Conservation (phyloP, 92 coral and sea anemone genomes). For the Nematostella vectensis region DNA sequence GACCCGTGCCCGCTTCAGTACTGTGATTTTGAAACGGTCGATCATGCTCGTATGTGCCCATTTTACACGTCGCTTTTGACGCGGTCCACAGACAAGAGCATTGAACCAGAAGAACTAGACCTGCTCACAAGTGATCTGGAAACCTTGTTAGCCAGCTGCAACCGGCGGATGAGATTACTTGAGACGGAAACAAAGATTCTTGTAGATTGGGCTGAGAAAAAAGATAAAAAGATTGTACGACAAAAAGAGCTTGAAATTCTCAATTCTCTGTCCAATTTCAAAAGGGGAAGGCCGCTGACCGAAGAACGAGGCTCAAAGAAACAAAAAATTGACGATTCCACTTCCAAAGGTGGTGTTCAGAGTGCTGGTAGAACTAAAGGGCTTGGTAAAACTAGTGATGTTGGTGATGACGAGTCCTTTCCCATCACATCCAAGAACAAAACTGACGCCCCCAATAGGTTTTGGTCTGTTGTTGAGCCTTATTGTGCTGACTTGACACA, state of each 20-base stretch:
- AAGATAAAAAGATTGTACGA: conserved; percentile 93
- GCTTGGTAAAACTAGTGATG: conserved; percentile 41
- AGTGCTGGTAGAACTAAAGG: conserved; percentile 38
- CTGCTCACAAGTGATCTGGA: conserved; percentile 93
- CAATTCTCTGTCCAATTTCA: conserved; percentile 63
- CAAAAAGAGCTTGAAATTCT: conserved; percentile 92
- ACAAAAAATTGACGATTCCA: conserved; percentile 57
- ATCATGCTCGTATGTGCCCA: conserved; percentile 90
- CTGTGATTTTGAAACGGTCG: conserved; percentile 79
- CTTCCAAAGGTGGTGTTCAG: conserved; percentile 13
- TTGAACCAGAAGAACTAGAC: conserved; percentile 76
- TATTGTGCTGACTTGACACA: conserved; percentile 88
- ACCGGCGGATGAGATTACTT: conserved; percentile 78
- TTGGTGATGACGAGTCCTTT: conserved; percentile 32
- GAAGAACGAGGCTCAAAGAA: conserved; percentile 78
- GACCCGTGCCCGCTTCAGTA: conserved; percentile 95
- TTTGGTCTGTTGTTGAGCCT: conserved; percentile 97
- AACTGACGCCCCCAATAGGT: conserved; percentile 88
- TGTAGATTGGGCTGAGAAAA: conserved; percentile 95
- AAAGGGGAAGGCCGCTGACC: conserved; percentile 59
- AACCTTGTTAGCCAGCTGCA: conserved; percentile 91
- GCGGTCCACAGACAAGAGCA: conserved; percentile 66
- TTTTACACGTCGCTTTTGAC: conserved; percentile 75
- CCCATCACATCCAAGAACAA: conserved; percentile 40
- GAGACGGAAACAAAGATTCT: conserved; percentile 91